Percentiles rank a stretch among this genome's conserved stretches.
Conservation (phyloP, 2,797 vertebrate genomes). For the Syngnathus rostellatus region DNA sequence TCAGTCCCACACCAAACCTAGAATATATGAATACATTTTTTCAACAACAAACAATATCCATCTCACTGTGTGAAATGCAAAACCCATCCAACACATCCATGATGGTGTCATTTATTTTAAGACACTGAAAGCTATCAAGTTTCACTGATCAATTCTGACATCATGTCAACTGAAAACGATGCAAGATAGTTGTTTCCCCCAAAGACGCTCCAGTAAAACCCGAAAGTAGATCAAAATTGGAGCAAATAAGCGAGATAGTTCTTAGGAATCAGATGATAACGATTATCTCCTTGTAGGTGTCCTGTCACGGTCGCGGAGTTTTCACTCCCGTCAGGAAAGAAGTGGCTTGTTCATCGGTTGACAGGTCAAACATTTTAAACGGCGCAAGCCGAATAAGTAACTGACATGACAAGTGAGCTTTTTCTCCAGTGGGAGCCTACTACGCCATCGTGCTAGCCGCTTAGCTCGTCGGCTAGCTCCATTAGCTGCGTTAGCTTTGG, state of each 20-base stretch:
- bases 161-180: neutral
- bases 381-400: too few species aligned
- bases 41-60: too few species aligned
- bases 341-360: neutral
- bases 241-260: too few species aligned
- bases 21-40: too few species aligned
- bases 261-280: too few species aligned
- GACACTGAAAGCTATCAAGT: too few species aligned
- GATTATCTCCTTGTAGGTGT: too few species aligned
- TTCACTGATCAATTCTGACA: neutral
- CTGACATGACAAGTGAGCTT: neutral
- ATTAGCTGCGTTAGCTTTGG: constrained; percentile 29
- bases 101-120: too few species aligned
- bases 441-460: constrained; percentile 46
- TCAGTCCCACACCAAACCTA: too few species aligned
- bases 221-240: too few species aligned
- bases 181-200: neutral
- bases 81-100: too few species aligned
- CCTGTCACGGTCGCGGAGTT: neutral
- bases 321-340: neutral
- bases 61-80: too few species aligned
- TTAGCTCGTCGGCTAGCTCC: constrained; percentile 27
- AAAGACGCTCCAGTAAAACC: neutral
- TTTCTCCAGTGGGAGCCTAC: constrained; percentile 22
- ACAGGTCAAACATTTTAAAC: neutral